Conservation (phyloP, 2,113 vertebrate genomes). For the Corythaixoides concolor region DNA sequence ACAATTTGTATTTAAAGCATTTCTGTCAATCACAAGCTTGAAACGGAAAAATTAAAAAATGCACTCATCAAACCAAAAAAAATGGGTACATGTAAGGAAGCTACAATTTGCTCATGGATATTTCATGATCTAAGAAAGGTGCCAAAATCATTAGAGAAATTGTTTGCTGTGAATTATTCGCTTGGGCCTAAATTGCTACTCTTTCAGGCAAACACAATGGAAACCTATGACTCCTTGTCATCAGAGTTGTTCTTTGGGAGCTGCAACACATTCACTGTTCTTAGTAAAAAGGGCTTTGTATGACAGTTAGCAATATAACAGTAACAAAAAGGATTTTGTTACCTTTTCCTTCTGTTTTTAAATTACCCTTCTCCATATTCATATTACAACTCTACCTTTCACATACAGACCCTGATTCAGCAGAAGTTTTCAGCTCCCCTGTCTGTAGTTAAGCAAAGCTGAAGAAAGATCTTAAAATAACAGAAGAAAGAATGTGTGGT, state of each 20-base stretch:
- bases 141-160: slow-evolving; percentile 18
- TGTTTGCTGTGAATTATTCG: slow-evolving; percentile 14
- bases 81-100: background rate
- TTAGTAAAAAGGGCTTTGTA: background rate
- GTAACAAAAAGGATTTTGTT: background rate
- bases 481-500: background rate
- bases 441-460: background rate
- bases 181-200: slow-evolving; percentile 17
- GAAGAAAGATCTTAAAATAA: background rate
- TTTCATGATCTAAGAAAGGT: slow-evolving; percentile 5
- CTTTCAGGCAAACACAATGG: background rate
- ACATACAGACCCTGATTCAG: background rate
- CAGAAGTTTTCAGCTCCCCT: background rate
- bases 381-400: background rate
- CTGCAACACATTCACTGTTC: background rate
- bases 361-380: background rate
- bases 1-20: background rate
- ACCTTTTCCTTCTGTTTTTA: background rate
- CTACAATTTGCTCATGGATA: background rate
- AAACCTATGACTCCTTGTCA: slow-evolving; percentile 22
- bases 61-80: background rate
- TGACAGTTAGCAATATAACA: background rate
- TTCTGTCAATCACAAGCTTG: background rate
- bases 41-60: background rate
- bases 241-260: background rate